Evolutionary conservation across 2,113 vertebrate species (phyloP).

Genomic region (Lophotis ruficrista): DNA sequence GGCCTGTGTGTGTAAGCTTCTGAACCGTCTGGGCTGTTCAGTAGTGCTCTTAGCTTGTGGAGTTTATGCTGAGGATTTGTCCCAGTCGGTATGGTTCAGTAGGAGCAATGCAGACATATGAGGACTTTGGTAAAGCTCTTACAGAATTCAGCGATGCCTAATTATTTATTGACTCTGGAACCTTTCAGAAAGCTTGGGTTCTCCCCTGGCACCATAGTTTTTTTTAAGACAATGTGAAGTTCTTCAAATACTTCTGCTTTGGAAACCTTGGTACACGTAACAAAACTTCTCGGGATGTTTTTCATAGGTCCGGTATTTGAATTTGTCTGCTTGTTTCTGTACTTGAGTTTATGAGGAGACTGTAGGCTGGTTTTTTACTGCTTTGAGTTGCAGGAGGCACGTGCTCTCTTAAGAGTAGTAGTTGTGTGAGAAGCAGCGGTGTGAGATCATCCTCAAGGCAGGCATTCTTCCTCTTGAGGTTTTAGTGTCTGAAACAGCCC

Average conservation of each 20-base stretch:
- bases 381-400: neutral
- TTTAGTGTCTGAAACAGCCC: neutral
- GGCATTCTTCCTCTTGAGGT: neutral
- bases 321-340: neutral
- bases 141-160: fast-evolving
- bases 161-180: neutral
- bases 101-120: neutral
- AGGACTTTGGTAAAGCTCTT: neutral
- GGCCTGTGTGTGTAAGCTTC: fast-evolving
- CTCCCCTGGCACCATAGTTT: neutral
- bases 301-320: neutral
- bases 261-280: fast-evolving
- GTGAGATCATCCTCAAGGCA: neutral
- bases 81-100: neutral
- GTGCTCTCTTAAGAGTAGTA: neutral
- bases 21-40: fast-evolving
- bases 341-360: neutral
- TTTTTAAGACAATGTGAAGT: neutral
- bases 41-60: neutral
- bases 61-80: neutral
- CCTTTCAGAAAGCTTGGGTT: neutral
- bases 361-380: neutral
- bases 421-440: neutral
- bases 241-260: neutral
- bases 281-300: neutral